Percentiles rank a stretch among this genome's conserved stretches.
Conservation (phyloP, 2,113 vertebrate genomes). For the Malurus elegans region DNA sequence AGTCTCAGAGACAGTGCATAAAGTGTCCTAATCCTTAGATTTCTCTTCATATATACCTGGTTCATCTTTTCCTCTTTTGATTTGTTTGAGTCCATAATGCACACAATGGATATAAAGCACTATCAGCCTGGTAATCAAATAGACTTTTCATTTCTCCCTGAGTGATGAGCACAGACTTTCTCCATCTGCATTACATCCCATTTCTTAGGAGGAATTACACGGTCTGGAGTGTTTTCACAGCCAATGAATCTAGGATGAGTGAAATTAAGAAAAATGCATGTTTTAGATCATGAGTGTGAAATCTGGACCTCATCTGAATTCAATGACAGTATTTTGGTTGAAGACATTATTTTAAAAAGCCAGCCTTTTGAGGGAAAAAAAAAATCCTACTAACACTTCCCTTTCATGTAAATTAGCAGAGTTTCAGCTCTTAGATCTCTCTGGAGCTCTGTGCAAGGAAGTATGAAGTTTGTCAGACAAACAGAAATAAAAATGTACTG, state of each 20-base stretch:
- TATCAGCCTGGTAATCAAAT: slow-evolving; percentile 2
- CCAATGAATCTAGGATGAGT: background rate
- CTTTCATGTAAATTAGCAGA: background rate
- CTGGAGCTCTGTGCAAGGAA: background rate
- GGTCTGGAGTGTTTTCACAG: background rate
- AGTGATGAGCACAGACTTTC: background rate
- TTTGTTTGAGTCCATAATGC: background rate
- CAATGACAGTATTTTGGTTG: background rate
- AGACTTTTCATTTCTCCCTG: background rate
- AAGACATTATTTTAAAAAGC: background rate
- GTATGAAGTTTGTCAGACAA: background rate
- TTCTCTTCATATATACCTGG: background rate
- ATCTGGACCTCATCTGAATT: background rate
- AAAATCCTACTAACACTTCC: background rate
- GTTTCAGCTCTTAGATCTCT: background rate
- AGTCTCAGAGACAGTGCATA: background rate
- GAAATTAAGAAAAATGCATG: background rate
- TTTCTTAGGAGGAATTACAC: background rate
- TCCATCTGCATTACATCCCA: background rate
- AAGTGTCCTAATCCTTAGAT: background rate
- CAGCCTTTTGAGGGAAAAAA: background rate
- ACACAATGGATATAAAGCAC: background rate
- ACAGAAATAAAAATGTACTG: background rate
- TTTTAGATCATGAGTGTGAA: background rate
- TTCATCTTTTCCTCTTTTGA: background rate